A percentile compares a stretch with the other conserved stretches of the same genome.
phyloP scores from a whole-genome alignment of 2,888 invertebrate genomes.

The Calameuta pallipes region DNA sequence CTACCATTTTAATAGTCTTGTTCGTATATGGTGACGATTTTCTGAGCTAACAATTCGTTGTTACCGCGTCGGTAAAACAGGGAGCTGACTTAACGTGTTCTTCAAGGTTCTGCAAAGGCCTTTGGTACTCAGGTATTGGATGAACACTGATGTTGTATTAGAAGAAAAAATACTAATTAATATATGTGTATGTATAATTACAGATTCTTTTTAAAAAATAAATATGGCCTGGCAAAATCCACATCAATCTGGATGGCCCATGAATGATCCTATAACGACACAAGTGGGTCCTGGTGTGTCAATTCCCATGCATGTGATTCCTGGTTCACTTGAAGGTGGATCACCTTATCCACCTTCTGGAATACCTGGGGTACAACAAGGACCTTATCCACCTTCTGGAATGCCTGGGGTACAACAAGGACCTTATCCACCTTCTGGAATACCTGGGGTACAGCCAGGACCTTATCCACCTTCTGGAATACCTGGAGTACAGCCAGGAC shows the following conservation, averaged over 20 bases:
- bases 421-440: background rate
- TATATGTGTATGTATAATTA: background rate
- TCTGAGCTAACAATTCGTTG: background rate
- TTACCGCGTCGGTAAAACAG: background rate
- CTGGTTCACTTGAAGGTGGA: background rate
- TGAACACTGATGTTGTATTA: background rate
- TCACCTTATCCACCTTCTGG: background rate
- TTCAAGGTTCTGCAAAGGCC: background rate
- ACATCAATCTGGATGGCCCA: background rate
- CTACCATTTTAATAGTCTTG: slow-evolving; percentile 7
- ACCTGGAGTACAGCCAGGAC: too few species aligned
- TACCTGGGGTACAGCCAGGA: too few species aligned
- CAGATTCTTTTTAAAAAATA: background rate
- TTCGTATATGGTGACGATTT: background rate
- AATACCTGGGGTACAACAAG: background rate
- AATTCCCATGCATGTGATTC: slow-evolving; percentile 2
- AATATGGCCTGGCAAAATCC: slow-evolving; percentile 23
- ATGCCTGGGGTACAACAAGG: background rate
- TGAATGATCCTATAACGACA: slow-evolving; percentile 1
- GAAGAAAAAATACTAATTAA: too few species aligned
- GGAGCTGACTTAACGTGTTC: background rate
- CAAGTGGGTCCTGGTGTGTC: slow-evolving; percentile 2
- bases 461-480: too few species aligned
- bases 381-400: background rate
- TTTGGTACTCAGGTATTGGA: background rate